These are phyloP conservation scores for Balanococcus diminutus DNA, from an alignment of 2,888 invertebrate genomes.

Conservation along the genomic window DNA sequence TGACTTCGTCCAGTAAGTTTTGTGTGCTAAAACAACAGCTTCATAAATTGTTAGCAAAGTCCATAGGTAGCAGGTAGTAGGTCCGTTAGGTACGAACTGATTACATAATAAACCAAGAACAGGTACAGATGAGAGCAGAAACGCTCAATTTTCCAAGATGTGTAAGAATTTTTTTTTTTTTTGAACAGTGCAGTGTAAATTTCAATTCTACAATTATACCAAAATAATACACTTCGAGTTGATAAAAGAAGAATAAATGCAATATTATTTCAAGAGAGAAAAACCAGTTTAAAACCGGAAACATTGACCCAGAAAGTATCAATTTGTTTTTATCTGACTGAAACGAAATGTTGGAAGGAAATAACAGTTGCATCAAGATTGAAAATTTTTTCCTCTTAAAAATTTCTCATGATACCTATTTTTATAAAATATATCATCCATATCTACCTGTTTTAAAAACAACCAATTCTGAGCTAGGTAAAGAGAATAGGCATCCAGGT, in stretches of 20 bases:
- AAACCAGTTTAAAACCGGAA: slow-evolving; percentile 34
- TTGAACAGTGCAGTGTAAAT: not conserved
- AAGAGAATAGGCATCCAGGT: not conserved
- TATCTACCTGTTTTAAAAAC: no score
- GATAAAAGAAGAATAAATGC: not conserved
- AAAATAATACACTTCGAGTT: not conserved
- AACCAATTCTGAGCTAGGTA: not conserved
- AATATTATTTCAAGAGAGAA: not conserved
- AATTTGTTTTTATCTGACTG: not conserved
- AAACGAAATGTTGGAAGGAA: not conserved
- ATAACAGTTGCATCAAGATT: no score
- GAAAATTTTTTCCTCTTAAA: no score
- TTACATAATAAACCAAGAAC: no score
- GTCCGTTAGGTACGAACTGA: no score
- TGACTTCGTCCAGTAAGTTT: no score
- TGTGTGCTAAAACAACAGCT: no score
- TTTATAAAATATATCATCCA: not conserved
- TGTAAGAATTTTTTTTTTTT: no score
- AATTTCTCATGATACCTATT: not conserved
- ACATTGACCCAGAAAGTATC: slow-evolving; percentile 28
- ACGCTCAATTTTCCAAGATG: no score
- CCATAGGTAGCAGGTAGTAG: no score
- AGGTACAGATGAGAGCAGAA: no score
- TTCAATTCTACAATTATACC: not conserved
- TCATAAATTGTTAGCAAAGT: no score